Base-by-base conservation (phyloP, 2,113 vertebrate species). In the Pachyramphus minor region DNA sequence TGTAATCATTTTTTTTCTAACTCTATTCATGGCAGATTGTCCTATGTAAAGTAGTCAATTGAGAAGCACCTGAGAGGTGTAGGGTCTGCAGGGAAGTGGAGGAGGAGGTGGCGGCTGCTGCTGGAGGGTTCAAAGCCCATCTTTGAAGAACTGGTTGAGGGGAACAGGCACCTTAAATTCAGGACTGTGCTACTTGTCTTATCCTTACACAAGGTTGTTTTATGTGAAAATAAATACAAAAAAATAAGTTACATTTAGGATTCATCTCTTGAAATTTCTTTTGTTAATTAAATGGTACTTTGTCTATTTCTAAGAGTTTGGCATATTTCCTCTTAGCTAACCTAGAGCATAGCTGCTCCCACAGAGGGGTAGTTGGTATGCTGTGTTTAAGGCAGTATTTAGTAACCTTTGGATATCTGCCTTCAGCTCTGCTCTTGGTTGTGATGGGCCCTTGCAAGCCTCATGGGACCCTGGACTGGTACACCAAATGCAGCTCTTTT, bases 391-490 rank as follows among this genome's bases (percentile, higher is more conserved):
- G 8, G 58, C 53, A 5, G n/a, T 44, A 1, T 18, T 78, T n/a
- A 24, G 33, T 68, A 74, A 52, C 60, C 35, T 94, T 64, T 30
- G 69, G 64, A 1, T 67, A 11, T 28, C 39, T 55, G 55, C 45
- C 39, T 64, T 82, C 9, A 52, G 17, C 12, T 6, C 64, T n/a
- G 1, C 3, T 1, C 11, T 31, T 9, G n/a, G 17, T 56, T n/a
- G 28, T 21, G 41, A 6, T 37, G 62, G 50, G 24, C 76, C 66
- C 37, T 73, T 6, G 2, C 24, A 10, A 35, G 45, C 24, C 7
- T 44, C 4, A 0, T 2, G 23, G 2, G n/a, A 6, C 21, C 0
- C 56, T 5, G 22, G 53, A 2, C n/a, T 3, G 25, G 31, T n/a
- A 15, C 16, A 3, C 8, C 50, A 47, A 31, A 10, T n/a, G 5